Evolutionary conservation across 2,113 vertebrate species (phyloP).

Genomic region (Oenanthe melanoleuca): DNA sequence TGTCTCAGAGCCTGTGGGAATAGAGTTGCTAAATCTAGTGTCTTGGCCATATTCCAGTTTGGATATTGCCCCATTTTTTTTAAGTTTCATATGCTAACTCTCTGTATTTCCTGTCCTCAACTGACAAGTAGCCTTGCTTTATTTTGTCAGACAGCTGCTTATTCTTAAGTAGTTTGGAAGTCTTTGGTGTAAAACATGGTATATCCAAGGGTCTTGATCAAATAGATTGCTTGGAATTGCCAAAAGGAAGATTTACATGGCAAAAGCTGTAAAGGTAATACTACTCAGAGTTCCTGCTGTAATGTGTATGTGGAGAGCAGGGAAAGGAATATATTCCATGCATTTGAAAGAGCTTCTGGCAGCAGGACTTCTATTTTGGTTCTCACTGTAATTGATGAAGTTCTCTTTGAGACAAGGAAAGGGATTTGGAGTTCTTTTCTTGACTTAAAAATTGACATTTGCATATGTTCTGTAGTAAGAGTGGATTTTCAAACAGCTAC

Average conservation of each 20-base stretch:
- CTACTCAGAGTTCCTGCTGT: not conserved
- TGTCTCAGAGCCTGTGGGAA: not conserved
- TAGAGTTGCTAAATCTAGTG: not conserved
- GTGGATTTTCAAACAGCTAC: not conserved
- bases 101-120: not conserved
- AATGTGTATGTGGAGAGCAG: not conserved
- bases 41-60: not conserved
- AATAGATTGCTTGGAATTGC: not conserved
- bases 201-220: not conserved
- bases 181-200: not conserved
- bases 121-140: not conserved
- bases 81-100: not conserved
- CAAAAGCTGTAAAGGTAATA: not conserved
- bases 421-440: not conserved
- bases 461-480: not conserved
- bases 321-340: not conserved
- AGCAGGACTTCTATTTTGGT: not conserved
- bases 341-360: not conserved
- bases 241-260: not conserved
- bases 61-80: conserved; percentile 2
- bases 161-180: not conserved
- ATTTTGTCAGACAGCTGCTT: not conserved
- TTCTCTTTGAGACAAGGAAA: not conserved
- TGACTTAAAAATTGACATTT: not conserved
- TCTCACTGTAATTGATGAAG: not conserved